Evolutionary conservation across 2,797 vertebrate genomes (phyloP).

Genomic region (Nyctibius grandis): DNA sequence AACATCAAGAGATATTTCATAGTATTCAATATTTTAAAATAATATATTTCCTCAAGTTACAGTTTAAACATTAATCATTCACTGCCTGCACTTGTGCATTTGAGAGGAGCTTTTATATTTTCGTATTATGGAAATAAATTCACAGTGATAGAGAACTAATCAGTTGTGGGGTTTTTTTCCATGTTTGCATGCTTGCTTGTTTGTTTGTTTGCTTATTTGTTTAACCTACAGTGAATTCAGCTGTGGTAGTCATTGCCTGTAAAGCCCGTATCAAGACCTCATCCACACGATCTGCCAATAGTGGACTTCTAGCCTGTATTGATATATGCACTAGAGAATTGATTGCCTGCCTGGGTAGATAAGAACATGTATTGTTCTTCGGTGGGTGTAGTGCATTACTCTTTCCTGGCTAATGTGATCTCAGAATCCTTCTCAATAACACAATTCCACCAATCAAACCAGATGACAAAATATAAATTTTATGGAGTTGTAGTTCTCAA

Average conservation of each 20-base stretch:
- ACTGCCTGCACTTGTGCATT: neutral
- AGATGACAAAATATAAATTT: slow-evolving; percentile 72
- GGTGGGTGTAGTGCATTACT: slow-evolving; percentile 54
- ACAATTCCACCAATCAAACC: slow-evolving; percentile 66
- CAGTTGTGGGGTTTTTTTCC: neutral
- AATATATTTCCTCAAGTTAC: neutral
- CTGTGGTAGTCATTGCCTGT: slow-evolving; percentile 18
- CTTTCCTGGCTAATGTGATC: slow-evolving; percentile 59
- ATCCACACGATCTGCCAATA: slow-evolving; percentile 52
- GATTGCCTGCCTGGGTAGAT: slow-evolving; percentile 62
- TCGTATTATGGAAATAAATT: slow-evolving; percentile 23
- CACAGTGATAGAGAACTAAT: neutral
- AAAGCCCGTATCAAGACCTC: slow-evolving; percentile 51
- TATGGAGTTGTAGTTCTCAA: slow-evolving; percentile 69
- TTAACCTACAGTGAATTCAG: slow-evolving; percentile 14
- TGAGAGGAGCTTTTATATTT: neutral
- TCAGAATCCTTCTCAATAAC: slow-evolving; percentile 63
- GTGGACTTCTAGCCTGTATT: slow-evolving; percentile 31
- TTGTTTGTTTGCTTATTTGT: slow-evolving; percentile 3
- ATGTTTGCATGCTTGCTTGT: neutral
- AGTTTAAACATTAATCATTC: neutral
- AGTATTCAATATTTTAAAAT: neutral
- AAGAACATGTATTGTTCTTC: slow-evolving; percentile 63
- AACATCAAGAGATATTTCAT: neutral
- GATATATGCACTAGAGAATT: slow-evolving; percentile 57